These are phyloP conservation scores for Mesitornis unicolor DNA, from an alignment of 2,113 vertebrate genomes.

Conservation along the genomic window DNA sequence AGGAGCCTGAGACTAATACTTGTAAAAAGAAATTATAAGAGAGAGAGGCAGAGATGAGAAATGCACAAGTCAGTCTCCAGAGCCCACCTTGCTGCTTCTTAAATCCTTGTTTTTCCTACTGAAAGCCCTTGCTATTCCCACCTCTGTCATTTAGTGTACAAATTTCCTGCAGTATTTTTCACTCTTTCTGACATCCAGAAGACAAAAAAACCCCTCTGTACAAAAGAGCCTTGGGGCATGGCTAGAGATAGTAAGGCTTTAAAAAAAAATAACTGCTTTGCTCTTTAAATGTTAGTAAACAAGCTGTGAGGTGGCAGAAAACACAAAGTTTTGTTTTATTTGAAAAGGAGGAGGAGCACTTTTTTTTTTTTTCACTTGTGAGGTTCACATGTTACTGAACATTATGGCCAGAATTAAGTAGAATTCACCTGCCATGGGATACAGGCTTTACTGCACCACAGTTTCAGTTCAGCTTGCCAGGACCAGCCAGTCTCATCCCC, in stretches of 20 bases:
- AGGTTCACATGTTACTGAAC: neutral
- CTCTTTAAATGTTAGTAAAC: neutral
- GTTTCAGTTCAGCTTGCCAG: neutral
- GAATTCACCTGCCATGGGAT: neutral
- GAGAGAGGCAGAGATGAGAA: neutral
- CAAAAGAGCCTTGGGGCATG: neutral
- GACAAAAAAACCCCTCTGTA: neutral
- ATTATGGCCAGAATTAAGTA: neutral
- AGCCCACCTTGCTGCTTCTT: neutral
- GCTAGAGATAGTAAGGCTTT: neutral
- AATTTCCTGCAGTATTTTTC: neutral
- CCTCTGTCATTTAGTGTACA: accelerated
- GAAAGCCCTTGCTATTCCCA: neutral
- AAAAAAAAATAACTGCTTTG: neutral
- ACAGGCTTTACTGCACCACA: neutral
- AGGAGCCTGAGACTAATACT: neutral
- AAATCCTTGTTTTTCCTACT: neutral
- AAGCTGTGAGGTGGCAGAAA: neutral
- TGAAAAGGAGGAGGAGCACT: neutral
- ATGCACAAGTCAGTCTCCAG: neutral
- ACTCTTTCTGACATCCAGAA: neutral
- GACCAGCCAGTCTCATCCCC: neutral
- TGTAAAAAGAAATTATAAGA: neutral
- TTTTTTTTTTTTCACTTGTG: neutral
- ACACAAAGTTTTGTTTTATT: neutral